Evolutionary conservation across 2,888 invertebrate species (phyloP).

Genomic region (Operophtera brumata): DNA sequence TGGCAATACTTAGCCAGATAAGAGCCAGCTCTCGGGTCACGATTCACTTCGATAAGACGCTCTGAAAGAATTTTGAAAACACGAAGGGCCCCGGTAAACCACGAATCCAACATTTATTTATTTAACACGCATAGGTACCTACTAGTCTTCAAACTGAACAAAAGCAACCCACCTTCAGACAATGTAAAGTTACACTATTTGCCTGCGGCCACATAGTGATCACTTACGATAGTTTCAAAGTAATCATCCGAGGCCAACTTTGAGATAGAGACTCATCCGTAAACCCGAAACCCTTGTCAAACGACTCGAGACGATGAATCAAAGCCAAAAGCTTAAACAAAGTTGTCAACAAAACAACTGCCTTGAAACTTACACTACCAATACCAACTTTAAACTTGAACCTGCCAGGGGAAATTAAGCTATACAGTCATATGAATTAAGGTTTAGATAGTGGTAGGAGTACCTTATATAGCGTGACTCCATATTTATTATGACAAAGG

Average conservation of each 20-base stretch:
- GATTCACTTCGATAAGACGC: too few relatives aligned
- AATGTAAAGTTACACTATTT: too few relatives aligned
- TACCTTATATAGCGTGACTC: background rate
- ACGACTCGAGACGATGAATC: slow-evolving; percentile 24
- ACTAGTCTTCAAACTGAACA: too few relatives aligned
- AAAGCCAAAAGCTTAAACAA: slow-evolving; percentile 25
- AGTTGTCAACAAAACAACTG: slow-evolving; percentile 30
- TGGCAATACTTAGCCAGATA: too few relatives aligned
- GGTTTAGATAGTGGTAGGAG: background rate
- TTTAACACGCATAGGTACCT: too few relatives aligned
- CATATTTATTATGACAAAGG: slow-evolving; percentile 19
- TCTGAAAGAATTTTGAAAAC: too few relatives aligned
- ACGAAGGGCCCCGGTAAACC: too few relatives aligned
- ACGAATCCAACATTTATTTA: too few relatives aligned
- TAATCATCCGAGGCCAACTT: slow-evolving; percentile 10
- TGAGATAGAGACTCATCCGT: slow-evolving; percentile 13
- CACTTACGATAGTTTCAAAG: slow-evolving; percentile 8
- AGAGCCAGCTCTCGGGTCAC: too few relatives aligned
- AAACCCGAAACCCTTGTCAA: slow-evolving; percentile 22
- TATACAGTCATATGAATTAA: slow-evolving; percentile 5
- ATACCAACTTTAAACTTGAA: slow-evolving; percentile 1
- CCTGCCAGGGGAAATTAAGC: slow-evolving; percentile 1
- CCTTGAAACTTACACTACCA: slow-evolving; percentile 12
- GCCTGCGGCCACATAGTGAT: background rate
- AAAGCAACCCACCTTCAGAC: too few relatives aligned